These are phyloP conservation scores for Synergus umbraculus DNA, from an alignment of 2,888 invertebrate species.

Conservation along the genomic window DNA sequence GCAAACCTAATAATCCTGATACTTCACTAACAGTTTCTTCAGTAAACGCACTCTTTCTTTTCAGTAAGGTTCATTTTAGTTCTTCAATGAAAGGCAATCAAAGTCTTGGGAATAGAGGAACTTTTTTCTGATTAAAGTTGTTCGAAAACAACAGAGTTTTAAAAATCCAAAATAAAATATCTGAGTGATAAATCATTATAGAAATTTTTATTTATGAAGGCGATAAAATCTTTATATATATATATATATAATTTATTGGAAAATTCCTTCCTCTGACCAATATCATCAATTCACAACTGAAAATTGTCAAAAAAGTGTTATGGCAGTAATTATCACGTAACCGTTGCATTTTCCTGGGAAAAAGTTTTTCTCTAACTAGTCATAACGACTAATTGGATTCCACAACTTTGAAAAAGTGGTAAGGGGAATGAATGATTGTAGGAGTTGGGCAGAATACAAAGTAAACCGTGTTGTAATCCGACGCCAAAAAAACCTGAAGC, in stretches of 20 bases:
- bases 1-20: conserved; percentile 26
- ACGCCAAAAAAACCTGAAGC: conserved; percentile 3
- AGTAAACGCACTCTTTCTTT: conserved; percentile 15
- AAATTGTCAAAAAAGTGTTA: not conserved
- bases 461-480: conserved; percentile 13
- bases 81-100: not conserved
- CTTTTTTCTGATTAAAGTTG: not conserved
- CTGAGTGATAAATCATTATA: too few relatives aligned
- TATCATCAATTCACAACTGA: not conserved
- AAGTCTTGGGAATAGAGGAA: not conserved
- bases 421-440: conserved; percentile 28
- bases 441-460: conserved; percentile 42
- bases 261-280: not conserved
- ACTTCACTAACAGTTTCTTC: conserved; percentile 20
- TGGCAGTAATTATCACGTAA: not conserved
- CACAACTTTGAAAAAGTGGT: conserved; percentile 3
- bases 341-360: not conserved
- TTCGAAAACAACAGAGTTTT: not conserved
- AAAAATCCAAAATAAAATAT: not conserved
- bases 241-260: not conserved
- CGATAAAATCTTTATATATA: not conserved
- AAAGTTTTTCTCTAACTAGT: conserved; percentile 19
- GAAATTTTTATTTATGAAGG: not conserved
- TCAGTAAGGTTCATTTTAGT: not conserved
- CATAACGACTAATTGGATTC: conserved; percentile 35